phyloP scores from a whole-genome alignment of 2,888 invertebrate genomes.

The Tryphoninae sp. region DNA sequence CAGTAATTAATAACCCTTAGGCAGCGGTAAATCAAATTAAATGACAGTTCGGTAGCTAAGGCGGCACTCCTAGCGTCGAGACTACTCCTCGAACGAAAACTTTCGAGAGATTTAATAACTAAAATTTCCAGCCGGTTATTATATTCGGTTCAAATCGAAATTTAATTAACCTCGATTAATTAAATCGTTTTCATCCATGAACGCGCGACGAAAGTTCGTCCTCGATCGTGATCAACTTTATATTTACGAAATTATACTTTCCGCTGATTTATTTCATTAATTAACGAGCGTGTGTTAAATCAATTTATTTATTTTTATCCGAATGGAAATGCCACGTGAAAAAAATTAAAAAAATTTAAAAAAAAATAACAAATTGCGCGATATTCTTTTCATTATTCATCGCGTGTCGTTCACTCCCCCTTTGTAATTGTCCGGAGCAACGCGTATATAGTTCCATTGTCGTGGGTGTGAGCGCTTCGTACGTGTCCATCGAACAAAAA shows the following conservation, averaged over 20 bases:
- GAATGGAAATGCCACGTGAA: no score
- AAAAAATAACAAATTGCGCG: no score
- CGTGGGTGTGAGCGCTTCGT: slow-evolving; percentile 24
- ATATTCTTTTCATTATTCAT: slow-evolving; percentile 8
- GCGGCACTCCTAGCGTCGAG: slow-evolving; percentile 46
- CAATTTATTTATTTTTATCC: no score
- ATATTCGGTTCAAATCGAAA: no score
- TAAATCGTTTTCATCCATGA: no score
- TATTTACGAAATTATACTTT: no score
- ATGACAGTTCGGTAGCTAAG: slow-evolving; percentile 69
- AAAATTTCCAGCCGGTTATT: neutral
- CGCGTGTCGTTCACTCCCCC: neutral
- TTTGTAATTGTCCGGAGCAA: neutral
- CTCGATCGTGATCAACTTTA: no score
- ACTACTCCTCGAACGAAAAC: slow-evolving; percentile 15
- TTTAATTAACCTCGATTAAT: no score
- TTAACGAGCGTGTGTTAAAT: no score
- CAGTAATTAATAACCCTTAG: slow-evolving; percentile 71
- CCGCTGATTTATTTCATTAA: no score
- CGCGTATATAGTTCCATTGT: slow-evolving; percentile 6
- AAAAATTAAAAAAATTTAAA: no score
- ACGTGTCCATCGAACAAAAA: neutral
- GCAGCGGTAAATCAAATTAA: slow-evolving; percentile 72
- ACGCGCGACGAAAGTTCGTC: no score
- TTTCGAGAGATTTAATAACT: slow-evolving; percentile 11